Conservation (phyloP, 2,113 vertebrate species). For the Stomatorhinus ivindoensis region DNA sequence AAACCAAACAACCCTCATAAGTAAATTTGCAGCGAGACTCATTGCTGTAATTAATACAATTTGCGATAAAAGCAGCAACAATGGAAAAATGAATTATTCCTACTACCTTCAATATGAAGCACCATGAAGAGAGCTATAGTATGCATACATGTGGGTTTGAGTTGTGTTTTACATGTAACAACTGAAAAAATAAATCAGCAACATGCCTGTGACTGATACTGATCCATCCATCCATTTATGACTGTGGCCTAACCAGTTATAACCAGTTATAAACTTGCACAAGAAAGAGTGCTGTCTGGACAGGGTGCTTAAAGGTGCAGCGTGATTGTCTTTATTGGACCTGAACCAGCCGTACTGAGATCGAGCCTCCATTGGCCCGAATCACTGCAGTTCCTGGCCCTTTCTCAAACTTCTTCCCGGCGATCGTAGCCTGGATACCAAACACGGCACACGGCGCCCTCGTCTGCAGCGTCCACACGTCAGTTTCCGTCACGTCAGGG, state of each 20-base stretch:
- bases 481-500: not conserved
- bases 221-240: not conserved
- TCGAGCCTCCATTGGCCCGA: not conserved
- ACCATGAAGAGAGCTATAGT: too few relatives aligned
- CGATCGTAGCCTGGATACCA: not conserved
- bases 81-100: slow-evolving; percentile 25
- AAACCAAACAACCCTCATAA: not conserved
- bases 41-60: slow-evolving; percentile 27
- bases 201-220: not conserved
- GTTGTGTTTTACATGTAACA: not conserved
- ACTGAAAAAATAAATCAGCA: not conserved
- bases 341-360: not conserved
- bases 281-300: not conserved
- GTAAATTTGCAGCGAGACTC: slow-evolving; percentile 5
- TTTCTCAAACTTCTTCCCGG: not conserved
- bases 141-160: not conserved
- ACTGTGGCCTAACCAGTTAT: not conserved
- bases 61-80: slow-evolving; percentile 17
- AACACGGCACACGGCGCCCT: not conserved
- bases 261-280: not conserved
- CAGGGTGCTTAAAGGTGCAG: not conserved
- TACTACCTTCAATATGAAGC: slow-evolving; percentile 23
- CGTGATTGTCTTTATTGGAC: not conserved
- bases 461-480: not conserved
- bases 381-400: not conserved